These are phyloP conservation scores for Drosophila peninsularis DNA, from an alignment of 2,888 invertebrate species.

Conservation along the genomic window DNA sequence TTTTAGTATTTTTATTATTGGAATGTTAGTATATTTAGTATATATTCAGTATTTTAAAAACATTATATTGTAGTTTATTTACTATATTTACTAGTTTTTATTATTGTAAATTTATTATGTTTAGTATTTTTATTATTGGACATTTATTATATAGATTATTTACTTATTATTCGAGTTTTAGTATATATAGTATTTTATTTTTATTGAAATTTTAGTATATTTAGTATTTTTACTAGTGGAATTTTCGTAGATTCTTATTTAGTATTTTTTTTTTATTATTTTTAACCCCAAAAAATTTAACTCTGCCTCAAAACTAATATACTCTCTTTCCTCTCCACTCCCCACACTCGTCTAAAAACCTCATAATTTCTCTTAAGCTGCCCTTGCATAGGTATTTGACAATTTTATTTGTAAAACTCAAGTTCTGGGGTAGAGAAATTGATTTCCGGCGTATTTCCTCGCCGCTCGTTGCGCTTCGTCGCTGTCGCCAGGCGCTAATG, in stretches of 20 bases:
- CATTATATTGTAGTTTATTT: no score
- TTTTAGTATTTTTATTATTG: no score
- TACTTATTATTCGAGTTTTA: not conserved
- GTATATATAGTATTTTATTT: no score
- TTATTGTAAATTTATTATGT: not conserved
- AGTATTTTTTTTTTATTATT: no score
- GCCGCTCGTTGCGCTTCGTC: conserved; percentile 66
- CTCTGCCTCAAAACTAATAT: not conserved
- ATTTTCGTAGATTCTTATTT: no score
- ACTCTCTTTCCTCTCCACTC: not conserved
- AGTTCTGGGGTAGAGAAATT: conserved; percentile 41
- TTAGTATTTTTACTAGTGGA: no score
- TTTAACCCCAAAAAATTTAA: no score
- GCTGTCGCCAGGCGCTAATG: conserved; percentile 74
- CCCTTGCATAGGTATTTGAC: conserved; percentile 29
- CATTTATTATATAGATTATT: no score
- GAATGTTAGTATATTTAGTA: not conserved
- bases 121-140: no score
- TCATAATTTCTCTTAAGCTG: conserved; percentile 50
- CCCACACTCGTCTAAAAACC: conserved; percentile 30
- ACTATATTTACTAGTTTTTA: no score
- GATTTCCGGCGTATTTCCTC: conserved; percentile 69
- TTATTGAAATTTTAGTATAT: no score
- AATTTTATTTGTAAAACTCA: conserved; percentile 17
- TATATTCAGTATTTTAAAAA: no score